These are phyloP conservation scores for Hofmannophila pseudospretella DNA, from an alignment of 2,888 invertebrate species.

Conservation along the genomic window DNA sequence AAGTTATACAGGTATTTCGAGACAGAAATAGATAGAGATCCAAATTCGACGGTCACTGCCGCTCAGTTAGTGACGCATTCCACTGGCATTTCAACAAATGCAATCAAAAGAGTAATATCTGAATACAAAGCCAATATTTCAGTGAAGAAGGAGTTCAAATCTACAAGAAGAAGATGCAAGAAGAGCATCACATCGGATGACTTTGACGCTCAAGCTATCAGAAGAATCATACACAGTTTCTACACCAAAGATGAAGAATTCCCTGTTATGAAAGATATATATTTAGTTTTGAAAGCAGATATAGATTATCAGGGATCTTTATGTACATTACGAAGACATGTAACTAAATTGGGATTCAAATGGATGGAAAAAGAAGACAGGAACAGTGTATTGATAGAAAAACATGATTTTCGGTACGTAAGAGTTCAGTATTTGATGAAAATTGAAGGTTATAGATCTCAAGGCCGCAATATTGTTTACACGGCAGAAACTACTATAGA, in stretches of 20 bases:
- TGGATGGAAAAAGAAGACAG: constrained; percentile 33
- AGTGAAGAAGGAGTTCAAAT: constrained; percentile 22
- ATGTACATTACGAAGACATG: constrained; percentile 27
- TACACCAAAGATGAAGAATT: constrained; percentile 31
- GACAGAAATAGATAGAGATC: constrained; percentile 28
- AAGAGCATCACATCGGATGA: constrained; percentile 25
- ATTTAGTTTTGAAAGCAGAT: constrained; percentile 28
- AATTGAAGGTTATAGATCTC: constrained; percentile 26
- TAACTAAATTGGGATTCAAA: constrained; percentile 29
- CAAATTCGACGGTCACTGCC: constrained; percentile 30
- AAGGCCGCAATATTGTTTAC: constrained; percentile 29
- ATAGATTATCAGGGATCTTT: constrained; percentile 31
- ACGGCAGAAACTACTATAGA: constrained; percentile 28
- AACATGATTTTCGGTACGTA: constrained; percentile 28
- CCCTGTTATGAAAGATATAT: constrained; percentile 30
- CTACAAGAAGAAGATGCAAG: constrained; percentile 19
- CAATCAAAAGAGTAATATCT: constrained; percentile 25
- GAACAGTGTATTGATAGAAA: constrained; percentile 28
- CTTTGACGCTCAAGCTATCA: constrained; percentile 26
- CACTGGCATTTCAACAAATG: constrained; percentile 31
- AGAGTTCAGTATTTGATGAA: constrained; percentile 30
- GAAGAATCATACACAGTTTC: constrained; percentile 29
- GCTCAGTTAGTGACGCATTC: constrained; percentile 31
- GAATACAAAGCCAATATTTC: constrained; percentile 18
- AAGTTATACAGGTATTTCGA: constrained; percentile 32